Conservation (phyloP, 2,888 invertebrate genomes). For the Drosophila colorata region DNA sequence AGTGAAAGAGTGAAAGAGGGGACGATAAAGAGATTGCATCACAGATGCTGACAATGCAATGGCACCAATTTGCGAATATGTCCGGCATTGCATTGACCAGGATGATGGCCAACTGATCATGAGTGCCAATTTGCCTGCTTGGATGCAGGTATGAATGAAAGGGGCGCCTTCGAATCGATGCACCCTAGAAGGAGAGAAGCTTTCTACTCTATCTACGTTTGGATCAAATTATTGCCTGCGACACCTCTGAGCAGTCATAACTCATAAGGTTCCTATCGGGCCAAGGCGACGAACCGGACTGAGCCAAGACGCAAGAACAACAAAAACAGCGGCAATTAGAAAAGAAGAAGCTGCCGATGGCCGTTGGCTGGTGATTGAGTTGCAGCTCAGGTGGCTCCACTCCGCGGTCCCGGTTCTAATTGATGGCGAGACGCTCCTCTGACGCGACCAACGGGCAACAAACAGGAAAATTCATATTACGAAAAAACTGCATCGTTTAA, state of each 20-base stretch:
- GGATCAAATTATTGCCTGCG: slow-evolving; percentile 35
- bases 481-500: slow-evolving; percentile 79
- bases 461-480: slow-evolving; percentile 79
- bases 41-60: slow-evolving; percentile 37
- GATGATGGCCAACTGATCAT: no score
- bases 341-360: slow-evolving; percentile 60
- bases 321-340: slow-evolving; percentile 71
- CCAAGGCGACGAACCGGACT: slow-evolving; percentile 28
- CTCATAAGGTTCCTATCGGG: slow-evolving; percentile 49
- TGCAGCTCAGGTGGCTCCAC: slow-evolving; percentile 70
- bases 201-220: slow-evolving; percentile 55
- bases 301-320: slow-evolving; percentile 21
- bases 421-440: slow-evolving; percentile 65
- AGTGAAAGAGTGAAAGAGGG: slow-evolving; percentile 16
- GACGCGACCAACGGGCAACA: slow-evolving; percentile 51
- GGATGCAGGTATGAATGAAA: slow-evolving; percentile 25
- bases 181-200: slow-evolving; percentile 45
- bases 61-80: slow-evolving; percentile 51
- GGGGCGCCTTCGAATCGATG: slow-evolving; percentile 21
- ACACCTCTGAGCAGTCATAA: slow-evolving; percentile 57
- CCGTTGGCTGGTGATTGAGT: slow-evolving; percentile 68
- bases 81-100: slow-evolving; percentile 43
- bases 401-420: slow-evolving; percentile 57
- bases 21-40: slow-evolving; percentile 62
- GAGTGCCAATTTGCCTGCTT: slow-evolving; percentile 62